These are phyloP conservation scores for Burhinus oedicnemus DNA, from an alignment of 2,113 vertebrate genomes.

Conservation along the genomic window DNA sequence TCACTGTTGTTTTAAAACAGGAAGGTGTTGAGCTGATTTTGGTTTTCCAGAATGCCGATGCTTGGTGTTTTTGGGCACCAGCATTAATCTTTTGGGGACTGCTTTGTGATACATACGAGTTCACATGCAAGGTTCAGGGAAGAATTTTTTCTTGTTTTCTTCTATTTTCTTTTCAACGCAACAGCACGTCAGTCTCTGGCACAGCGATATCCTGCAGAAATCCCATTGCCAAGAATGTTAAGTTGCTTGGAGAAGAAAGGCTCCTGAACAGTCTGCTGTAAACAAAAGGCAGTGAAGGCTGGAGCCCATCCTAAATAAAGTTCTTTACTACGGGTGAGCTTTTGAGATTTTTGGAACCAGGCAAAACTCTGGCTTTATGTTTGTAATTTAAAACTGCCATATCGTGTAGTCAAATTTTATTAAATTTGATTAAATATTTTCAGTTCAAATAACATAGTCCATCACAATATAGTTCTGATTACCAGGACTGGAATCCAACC, in stretches of 20 bases:
- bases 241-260: constrained; percentile 59
- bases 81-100: background rate
- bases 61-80: background rate
- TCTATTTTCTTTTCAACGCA: constrained; percentile 19
- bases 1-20: background rate
- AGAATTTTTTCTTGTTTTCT: background rate
- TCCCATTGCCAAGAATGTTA: constrained; percentile 55
- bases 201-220: constrained; percentile 27
- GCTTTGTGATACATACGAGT: background rate
- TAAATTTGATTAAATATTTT: constrained; percentile 51
- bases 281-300: constrained; percentile 60
- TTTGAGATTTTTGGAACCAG: constrained; percentile 46
- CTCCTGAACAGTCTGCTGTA: constrained; percentile 46
- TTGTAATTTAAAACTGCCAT: constrained; percentile 25
- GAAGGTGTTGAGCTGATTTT: background rate
- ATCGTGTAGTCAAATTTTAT: constrained; percentile 28
- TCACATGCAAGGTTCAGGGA: background rate
- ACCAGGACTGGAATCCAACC: background rate
- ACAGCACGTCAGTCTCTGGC: constrained; percentile 27
- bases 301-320: constrained; percentile 65
- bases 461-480: background rate
- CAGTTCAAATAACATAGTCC: constrained; percentile 8
- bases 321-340: constrained; percentile 45
- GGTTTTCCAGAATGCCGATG: background rate
- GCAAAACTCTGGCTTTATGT: background rate